Percentiles rank a stretch among this genome's conserved stretches.
These are phyloP conservation scores for Mactra quadrangularis DNA, from an alignment of 1,140 invertebrate species.

Conservation along the genomic window DNA sequence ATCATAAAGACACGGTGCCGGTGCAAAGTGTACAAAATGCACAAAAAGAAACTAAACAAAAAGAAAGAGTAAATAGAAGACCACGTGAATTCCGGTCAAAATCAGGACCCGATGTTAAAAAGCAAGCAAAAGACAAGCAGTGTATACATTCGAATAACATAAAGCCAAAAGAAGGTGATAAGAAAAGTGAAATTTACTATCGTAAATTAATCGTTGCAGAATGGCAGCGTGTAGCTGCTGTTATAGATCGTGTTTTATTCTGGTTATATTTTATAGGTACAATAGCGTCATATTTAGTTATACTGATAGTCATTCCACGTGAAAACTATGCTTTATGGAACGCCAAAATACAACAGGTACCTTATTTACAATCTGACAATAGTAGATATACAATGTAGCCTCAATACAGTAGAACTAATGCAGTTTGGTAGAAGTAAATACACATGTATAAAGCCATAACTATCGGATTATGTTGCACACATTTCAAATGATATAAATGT, in stretches of 20 bases:
- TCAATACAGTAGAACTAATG: no score
- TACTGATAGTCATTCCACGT: conserved; percentile 76
- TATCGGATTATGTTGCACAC: no score
- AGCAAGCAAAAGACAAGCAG: conserved; percentile 12
- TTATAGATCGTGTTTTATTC: conserved; percentile 80
- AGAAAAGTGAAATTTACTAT: conserved; percentile 57
- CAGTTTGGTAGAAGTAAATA: no score
- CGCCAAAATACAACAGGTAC: conserved; percentile 43
- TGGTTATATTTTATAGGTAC: conserved; percentile 80
- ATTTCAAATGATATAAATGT: no score
- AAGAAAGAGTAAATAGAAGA: conserved; percentile 7
- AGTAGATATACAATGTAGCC: conserved; percentile 52
- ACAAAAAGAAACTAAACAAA: neutral
- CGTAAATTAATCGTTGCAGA: conserved; percentile 79
- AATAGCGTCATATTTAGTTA: conserved; percentile 78
- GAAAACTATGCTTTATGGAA: conserved; percentile 68
- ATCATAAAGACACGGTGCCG: neutral
- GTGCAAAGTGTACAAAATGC: no score
- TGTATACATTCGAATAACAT: conserved; percentile 59
- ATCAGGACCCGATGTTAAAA: conserved; percentile 38
- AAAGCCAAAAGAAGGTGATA: conserved; percentile 48
- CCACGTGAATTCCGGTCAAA: neutral
- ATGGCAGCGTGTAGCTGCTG: conserved; percentile 81
- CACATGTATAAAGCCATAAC: no score
- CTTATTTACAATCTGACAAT: conserved; percentile 22